phyloP scores from a whole-genome alignment of 2,113 vertebrate species.

The Toxotes jaculatrix region DNA sequence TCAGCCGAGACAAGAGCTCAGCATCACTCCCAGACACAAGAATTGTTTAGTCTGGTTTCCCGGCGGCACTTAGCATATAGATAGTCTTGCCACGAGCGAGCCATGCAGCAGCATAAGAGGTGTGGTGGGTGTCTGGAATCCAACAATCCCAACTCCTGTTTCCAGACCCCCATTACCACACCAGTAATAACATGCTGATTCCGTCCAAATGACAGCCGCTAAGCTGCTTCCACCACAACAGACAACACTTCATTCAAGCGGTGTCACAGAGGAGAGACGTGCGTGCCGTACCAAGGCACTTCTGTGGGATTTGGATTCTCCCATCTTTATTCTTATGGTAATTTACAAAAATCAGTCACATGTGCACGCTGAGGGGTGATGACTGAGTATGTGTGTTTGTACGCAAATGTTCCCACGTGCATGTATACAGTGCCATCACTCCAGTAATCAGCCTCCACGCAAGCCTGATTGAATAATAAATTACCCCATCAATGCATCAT shows the following conservation, averaged over 20 bases:
- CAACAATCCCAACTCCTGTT: conserved; percentile 50
- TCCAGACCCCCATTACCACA: conserved; percentile 47
- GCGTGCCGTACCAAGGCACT: conserved; percentile 25
- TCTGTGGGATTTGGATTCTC: conserved; percentile 62
- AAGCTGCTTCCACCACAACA: conserved; percentile 55
- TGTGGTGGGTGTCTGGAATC: conserved; percentile 32
- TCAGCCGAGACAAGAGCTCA: conserved; percentile 57
- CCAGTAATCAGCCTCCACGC: conserved; percentile 81
- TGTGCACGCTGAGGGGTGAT: conserved; percentile 53
- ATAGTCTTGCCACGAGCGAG: conserved; percentile 66
- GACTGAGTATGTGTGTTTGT: conserved; percentile 32
- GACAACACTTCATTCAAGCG: conserved; percentile 56
- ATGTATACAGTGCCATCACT: conserved; percentile 71
- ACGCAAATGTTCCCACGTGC: conserved; percentile 50
- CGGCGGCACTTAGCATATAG: conserved; percentile 81
- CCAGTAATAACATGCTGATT: conserved; percentile 48
- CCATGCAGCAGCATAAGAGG: conserved; percentile 30
- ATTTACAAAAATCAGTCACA: conserved; percentile 74
- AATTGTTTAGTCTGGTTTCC: conserved; percentile 66
- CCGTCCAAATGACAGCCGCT: conserved; percentile 55
- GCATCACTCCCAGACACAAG: conserved; percentile 51
- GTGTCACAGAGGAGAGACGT: conserved; percentile 29
- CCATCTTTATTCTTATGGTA: conserved; percentile 81
- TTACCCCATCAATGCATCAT: conserved; percentile 87
- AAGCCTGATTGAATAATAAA: conserved; percentile 87